A percentile compares a stretch with the other conserved stretches of the same genome.
Conservation (phyloP, 1,140 invertebrate genomes). For the Drosophila albomicans region DNA sequence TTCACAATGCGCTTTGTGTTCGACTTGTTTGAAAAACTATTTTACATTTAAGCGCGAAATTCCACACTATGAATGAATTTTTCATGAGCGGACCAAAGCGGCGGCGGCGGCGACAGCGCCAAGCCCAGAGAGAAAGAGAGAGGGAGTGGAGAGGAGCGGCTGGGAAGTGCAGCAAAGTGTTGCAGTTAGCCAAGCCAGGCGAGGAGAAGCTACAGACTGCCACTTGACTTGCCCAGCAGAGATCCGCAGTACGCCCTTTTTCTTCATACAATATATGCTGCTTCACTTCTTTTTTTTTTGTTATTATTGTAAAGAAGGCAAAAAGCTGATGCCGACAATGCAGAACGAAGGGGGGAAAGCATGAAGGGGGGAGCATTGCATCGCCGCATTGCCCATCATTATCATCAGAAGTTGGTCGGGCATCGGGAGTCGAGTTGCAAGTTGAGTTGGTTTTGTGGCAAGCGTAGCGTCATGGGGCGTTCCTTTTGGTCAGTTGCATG, state of each 20-base stretch:
- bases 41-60: constrained; percentile 85
- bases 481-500: constrained; percentile 72
- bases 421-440: constrained; percentile 24
- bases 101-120: constrained; percentile 8
- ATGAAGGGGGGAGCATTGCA: constrained; percentile 5
- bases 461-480: constrained; percentile 45
- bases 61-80: constrained; percentile 84
- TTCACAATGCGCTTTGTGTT: constrained; percentile 79
- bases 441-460: constrained; percentile 27
- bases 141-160: background rate
- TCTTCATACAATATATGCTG: constrained; percentile 25
- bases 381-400: constrained; percentile 44
- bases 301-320: constrained; percentile 21
- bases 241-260: constrained; percentile 38
- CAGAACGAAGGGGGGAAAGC: background rate
- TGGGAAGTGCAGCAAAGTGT: background rate
- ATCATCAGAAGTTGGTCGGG: constrained; percentile 15
- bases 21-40: constrained; percentile 83
- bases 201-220: constrained; percentile 1
- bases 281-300: background rate
- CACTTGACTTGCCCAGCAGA: constrained; percentile 42
- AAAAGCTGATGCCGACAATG: constrained; percentile 41
- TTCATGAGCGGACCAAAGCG: constrained; percentile 66
- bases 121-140: too few relatives aligned
- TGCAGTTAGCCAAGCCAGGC: constrained; percentile 14